Base-by-base conservation (phyloP, 2,797 vertebrate genomes). In the Eidolon dupreanum region DNA sequence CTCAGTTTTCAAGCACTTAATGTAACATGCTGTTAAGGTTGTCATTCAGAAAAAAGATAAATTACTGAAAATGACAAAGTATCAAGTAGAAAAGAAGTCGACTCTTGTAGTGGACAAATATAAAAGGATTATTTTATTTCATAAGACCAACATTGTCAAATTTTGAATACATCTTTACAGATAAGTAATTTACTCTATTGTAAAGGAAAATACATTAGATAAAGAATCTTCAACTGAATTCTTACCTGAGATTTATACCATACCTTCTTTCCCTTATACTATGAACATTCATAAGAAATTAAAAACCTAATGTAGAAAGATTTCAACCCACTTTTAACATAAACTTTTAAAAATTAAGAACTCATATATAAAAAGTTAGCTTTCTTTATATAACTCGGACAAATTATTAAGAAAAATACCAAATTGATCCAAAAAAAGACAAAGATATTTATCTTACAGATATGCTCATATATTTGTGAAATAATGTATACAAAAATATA, bases 1-100 rank as follows among this genome's bases (percentile, higher is more conserved):
- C 31, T 66, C 8, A 86, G 51, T 88, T 89, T 96, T 96, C 73
- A 77, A 85, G 46, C 83, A 91, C 41, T 88, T 79, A 74, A 83
- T 65, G 38, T 89, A 73, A 93, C 46, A 85, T 51, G 36, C 46
- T 86, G 8, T 85, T 77, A 63, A 89, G 33, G 16, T 5, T 59
- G 33, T 9, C 59, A 83, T 91, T 65, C 43, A 79, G 90, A 71
- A 71, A 82, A 61, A 78, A 66, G 33, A 79, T 11, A 79, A 19
- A 68, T 51, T 41, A 85, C 11, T 93, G 41, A 86, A 89, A 89
- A 51, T 33, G 38, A 91, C n/a, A 53, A 71, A 77, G 57, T 74
- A 84, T 57, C 43, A 83, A 68, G 31, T 70, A 82, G 49, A 96
- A 61, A 31, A 79, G 46, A 53, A 88, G 20, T 74, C 31, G 53